Evolutionary conservation across 2,888 invertebrate species (phyloP).

Genomic region (Abrostola tripartita): DNA sequence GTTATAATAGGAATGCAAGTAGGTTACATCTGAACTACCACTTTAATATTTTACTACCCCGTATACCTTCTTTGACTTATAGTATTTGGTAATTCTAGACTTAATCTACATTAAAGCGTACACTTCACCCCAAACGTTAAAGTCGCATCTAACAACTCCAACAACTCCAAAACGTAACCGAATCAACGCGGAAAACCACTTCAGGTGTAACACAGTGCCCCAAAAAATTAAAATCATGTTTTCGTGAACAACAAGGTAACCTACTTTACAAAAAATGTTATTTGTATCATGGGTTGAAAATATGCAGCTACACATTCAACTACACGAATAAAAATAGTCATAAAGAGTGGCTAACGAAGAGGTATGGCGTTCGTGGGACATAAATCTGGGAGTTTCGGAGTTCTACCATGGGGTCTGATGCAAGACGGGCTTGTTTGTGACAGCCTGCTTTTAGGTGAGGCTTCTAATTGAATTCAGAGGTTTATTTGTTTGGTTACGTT

Average conservation of each 20-base stretch:
- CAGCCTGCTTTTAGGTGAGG: constrained; percentile 4
- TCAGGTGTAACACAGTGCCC: constrained; percentile 10
- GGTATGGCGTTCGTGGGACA: constrained; percentile 19
- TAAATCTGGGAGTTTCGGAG: constrained; percentile 29
- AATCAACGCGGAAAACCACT: constrained; percentile 21
- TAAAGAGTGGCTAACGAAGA: constrained; percentile 38
- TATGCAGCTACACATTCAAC: constrained; percentile 4
- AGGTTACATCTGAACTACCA: too few species aligned
- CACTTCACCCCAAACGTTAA: not conserved
- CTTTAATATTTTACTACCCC: too few species aligned
- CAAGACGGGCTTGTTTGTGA: constrained; percentile 17
- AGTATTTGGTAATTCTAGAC: too few species aligned
- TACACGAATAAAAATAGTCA: constrained; percentile 29
- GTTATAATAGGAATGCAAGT: too few species aligned
- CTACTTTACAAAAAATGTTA: constrained; percentile 18
- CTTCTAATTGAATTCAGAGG: constrained; percentile 7
- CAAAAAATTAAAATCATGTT: constrained; percentile 8
- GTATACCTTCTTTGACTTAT: too few species aligned
- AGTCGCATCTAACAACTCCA: not conserved
- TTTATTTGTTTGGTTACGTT: not conserved
- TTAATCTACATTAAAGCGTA: too few species aligned
- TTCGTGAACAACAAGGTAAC: constrained; percentile 16
- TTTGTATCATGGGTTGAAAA: constrained; percentile 23
- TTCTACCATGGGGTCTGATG: not conserved
- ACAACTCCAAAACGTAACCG: not conserved